Conservation (phyloP, 2,888 invertebrate genomes). For the Blastobasis adustella region DNA sequence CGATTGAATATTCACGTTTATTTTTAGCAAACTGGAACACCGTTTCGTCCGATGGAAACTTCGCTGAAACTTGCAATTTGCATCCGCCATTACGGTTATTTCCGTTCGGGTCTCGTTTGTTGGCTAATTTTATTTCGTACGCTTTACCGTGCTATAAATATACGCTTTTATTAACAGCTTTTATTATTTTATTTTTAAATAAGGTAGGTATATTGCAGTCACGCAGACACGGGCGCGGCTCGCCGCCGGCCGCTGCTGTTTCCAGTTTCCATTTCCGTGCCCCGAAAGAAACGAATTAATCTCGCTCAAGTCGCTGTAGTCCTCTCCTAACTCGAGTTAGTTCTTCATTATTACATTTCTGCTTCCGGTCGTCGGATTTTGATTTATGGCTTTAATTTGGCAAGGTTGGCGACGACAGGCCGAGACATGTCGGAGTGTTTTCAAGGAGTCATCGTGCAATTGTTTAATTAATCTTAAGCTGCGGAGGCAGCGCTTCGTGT, state of each 20-base stretch:
- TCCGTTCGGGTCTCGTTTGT: constrained; percentile 7
- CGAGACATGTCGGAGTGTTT: constrained; percentile 74
- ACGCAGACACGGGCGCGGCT: background rate
- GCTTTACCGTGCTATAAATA: background rate
- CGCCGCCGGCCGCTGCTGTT: constrained; percentile 6
- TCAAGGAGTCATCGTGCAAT: constrained; percentile 72
- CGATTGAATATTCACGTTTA: constrained; percentile 39
- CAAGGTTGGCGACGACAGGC: constrained; percentile 71
- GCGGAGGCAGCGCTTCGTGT: constrained; percentile 35
- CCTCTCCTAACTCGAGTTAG: constrained; percentile 40
- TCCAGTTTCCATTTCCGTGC: constrained; percentile 18
- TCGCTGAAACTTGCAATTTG: constrained; percentile 33
- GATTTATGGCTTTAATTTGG: constrained; percentile 74
- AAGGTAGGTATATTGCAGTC: background rate
- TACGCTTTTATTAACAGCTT: background rate
- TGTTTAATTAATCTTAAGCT: constrained; percentile 74
- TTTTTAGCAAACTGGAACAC: constrained; percentile 29
- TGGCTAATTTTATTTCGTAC: background rate
- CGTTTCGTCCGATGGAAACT: constrained; percentile 20
- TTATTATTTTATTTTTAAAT: background rate
- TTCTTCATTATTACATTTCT: constrained; percentile 67
- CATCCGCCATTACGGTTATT: constrained; percentile 20
- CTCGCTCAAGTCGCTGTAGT: constrained; percentile 32
- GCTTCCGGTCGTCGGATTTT: constrained; percentile 66
- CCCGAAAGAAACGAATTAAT: constrained; percentile 44